Evolutionary conservation across 2,113 vertebrate genomes (phyloP), one percentile per base, ranked within the genome.

Genomic region (Corvus cornix): DNA sequence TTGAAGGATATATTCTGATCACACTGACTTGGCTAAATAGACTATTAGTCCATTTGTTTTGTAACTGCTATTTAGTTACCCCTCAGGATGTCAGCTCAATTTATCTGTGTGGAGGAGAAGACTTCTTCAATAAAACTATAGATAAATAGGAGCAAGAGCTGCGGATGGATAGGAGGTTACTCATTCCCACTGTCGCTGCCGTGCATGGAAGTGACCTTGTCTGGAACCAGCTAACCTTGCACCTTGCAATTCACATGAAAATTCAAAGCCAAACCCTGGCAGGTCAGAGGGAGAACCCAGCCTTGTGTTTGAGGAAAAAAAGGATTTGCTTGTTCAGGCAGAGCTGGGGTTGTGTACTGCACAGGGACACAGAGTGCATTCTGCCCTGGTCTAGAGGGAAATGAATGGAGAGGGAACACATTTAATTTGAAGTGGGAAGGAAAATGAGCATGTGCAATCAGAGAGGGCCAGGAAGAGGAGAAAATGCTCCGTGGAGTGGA

Each of bases 1-100:
- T 87, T 95, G 91, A 95, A 96, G 81, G 91, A 94, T 95, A 89
- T 94, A 96, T 97, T 96, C 96, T 1, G 53, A 84, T 96, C 93
- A 89, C 96, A 95, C 66, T 46, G 87, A 49, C 77, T 44, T 44
- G 94, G 84, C 87, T 96, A 95, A 95, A 97, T 75, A 96, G 95
- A 37, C 89, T 94, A 66, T 82, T 91, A 91, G 95, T 84, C 89
- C 95, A 89, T 96, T 96, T 96, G 84, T 93, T 96, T 92, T 76
- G 77, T 89, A 91, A 72, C 91, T 89, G 95, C 91, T 86, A 52
- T 94, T 97, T 89, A 89, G 95, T 89, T 84, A 96, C 95, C 91
- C 72, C 93, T 94, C 87, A 87, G 91, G 66, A 89, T 92, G 96
- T 91, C 91, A 96, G 91, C 94, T 93, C 53, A 2, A 66, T 96